Conservation (phyloP, 2,113 vertebrate genomes). For the Falcunculus frontatus region DNA sequence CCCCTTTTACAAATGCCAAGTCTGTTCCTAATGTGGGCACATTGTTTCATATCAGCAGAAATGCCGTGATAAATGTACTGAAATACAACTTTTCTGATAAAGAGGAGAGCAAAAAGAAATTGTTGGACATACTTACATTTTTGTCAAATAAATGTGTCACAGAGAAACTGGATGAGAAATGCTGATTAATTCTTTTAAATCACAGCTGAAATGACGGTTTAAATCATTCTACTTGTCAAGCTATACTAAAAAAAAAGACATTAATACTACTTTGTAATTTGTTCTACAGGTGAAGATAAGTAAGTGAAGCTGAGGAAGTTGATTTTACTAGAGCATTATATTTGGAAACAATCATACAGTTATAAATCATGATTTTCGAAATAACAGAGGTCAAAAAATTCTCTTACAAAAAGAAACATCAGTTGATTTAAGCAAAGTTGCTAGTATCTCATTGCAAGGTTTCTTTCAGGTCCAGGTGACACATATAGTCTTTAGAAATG, state of each 20-base stretch:
- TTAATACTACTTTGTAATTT: background rate
- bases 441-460: background rate
- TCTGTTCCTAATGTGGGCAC: background rate
- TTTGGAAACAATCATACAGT: background rate
- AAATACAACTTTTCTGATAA: background rate
- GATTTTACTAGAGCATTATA: background rate
- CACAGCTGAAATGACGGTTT: background rate
- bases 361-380: background rate
- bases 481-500: background rate
- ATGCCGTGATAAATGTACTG: background rate
- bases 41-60: background rate
- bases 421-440: background rate
- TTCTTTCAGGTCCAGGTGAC: background rate
- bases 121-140: background rate
- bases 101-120: background rate
- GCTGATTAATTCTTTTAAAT: background rate
- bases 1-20: background rate
- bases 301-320: background rate
- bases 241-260: background rate
- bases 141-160: background rate
- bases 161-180: background rate
- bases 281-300: background rate
- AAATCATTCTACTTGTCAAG: background rate
- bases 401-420: background rate
- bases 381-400: background rate